Evolutionary conservation across 2,797 vertebrate species (phyloP).

Genomic region (Poeciliopsis presidionis): DNA sequence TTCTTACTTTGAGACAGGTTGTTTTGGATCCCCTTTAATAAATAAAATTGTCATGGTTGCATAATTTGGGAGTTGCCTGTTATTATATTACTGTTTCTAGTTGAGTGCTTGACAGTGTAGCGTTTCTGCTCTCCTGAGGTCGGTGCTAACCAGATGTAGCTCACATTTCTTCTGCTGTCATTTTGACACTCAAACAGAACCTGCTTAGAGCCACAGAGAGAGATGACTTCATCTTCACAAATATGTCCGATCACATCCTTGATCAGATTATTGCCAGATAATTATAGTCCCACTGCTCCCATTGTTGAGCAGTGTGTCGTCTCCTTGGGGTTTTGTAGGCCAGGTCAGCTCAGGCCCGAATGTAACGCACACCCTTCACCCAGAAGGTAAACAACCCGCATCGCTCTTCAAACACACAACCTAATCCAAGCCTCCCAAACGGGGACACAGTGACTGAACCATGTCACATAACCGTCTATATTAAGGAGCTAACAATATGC

Average conservation of each 20-base stretch:
- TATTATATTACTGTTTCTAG: slow-evolving; percentile 16
- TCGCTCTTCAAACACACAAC: slow-evolving; percentile 15
- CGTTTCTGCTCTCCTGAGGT: slow-evolving; percentile 26
- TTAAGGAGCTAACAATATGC: slow-evolving; percentile 5
- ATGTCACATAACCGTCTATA: slow-evolving; percentile 29
- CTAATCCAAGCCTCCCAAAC: slow-evolving; percentile 15
- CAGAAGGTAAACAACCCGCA: slow-evolving; percentile 62
- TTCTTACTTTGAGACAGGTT: neutral
- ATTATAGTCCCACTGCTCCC: slow-evolving; percentile 53
- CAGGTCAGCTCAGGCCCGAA: slow-evolving; percentile 42
- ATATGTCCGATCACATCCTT: slow-evolving; percentile 42
- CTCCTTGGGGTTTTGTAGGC: slow-evolving; percentile 31
- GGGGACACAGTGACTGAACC: slow-evolving; percentile 30
- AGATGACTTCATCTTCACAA: slow-evolving; percentile 21
- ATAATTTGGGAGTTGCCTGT: neutral
- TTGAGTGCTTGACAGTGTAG: slow-evolving; percentile 25
- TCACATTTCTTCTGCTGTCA: slow-evolving; percentile 55
- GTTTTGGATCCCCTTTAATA: neutral
- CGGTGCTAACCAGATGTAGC: slow-evolving; percentile 34
- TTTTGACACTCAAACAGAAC: slow-evolving; percentile 1
- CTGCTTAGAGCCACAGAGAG: slow-evolving; percentile 5
- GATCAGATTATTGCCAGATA: slow-evolving; percentile 64
- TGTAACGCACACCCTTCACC: slow-evolving; percentile 42
- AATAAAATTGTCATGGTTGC: neutral
- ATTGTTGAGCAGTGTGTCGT: slow-evolving; percentile 24